Conservation (phyloP, 1,140 invertebrate species). For the Atta texana region DNA sequence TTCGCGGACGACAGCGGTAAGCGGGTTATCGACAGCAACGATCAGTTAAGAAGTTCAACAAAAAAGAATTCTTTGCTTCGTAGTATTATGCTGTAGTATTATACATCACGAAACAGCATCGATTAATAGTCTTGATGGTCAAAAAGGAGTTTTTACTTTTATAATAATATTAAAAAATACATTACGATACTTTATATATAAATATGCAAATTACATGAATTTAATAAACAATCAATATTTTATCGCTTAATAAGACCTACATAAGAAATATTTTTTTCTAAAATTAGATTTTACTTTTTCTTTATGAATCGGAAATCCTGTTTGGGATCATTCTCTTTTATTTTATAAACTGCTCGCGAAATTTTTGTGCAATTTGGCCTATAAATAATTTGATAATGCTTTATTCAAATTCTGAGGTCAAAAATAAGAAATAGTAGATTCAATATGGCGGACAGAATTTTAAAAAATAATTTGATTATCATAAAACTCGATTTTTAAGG, state of each 20-base stretch:
- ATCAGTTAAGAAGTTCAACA: constrained; percentile 52
- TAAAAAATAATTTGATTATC: too few species aligned
- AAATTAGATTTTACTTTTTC: neutral
- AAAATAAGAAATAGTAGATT: too few species aligned
- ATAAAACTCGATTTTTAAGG: too few species aligned
- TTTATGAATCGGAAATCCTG: too few species aligned
- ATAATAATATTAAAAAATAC: neutral
- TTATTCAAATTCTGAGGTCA: too few species aligned
- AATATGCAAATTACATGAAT: constrained; percentile 38
- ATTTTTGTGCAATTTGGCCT: too few species aligned
- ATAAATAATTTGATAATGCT: too few species aligned
- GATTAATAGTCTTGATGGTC: constrained; percentile 15
- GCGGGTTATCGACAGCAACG: constrained; percentile 46
- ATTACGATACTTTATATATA: neutral
- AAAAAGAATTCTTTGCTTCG: constrained; percentile 49
- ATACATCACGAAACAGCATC: constrained; percentile 29
- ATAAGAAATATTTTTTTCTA: neutral
- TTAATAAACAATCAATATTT: constrained; percentile 28
- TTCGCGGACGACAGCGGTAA: constrained; percentile 43
- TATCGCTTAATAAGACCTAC: neutral
- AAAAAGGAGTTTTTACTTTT: constrained; percentile 16
- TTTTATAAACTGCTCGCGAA: too few species aligned
- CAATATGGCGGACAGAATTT: too few species aligned
- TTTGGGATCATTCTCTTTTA: too few species aligned
- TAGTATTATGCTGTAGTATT: constrained; percentile 12